phyloP scores from a whole-genome alignment of 2,888 invertebrate species.

The Agrilus cyanescens region DNA sequence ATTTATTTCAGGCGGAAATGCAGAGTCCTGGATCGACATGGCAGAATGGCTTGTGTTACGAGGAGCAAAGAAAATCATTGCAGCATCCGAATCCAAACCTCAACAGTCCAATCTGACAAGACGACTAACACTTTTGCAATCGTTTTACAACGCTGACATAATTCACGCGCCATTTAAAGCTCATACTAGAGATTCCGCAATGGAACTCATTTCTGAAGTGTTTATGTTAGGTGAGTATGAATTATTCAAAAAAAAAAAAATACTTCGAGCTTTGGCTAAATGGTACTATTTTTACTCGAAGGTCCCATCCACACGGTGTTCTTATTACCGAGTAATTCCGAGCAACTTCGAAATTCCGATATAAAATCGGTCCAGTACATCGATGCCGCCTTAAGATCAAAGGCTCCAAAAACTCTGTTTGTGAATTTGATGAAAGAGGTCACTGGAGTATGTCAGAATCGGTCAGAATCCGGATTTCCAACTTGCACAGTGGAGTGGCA shows the following conservation, averaged over 20 bases:
- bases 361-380: constrained; percentile 28
- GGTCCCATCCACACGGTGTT: constrained; percentile 28
- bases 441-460: constrained; percentile 25
- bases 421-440: constrained; percentile 28
- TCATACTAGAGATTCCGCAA: constrained; percentile 24
- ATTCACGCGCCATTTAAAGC: constrained; percentile 24
- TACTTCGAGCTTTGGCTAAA: too few species aligned
- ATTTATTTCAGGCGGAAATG: constrained; percentile 24
- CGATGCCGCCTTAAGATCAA: constrained; percentile 27
- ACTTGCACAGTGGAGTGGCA: constrained; percentile 29
- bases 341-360: constrained; percentile 20
- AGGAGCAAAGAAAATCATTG: constrained; percentile 66
- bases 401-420: constrained; percentile 29
- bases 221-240: constrained; percentile 19
- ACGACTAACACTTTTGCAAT: constrained; percentile 25
- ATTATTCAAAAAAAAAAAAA: too few species aligned
- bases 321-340: constrained; percentile 24
- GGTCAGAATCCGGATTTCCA: constrained; percentile 26
- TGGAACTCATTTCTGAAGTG: constrained; percentile 23
- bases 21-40: constrained; percentile 36
- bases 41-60: constrained; percentile 77
- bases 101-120: constrained; percentile 50
- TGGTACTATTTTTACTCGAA: constrained; percentile 3
- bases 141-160: constrained; percentile 27
- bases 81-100: constrained; percentile 69